phyloP scores from a whole-genome alignment of 2,113 vertebrate genomes.

The Cheilinus undulatus region DNA sequence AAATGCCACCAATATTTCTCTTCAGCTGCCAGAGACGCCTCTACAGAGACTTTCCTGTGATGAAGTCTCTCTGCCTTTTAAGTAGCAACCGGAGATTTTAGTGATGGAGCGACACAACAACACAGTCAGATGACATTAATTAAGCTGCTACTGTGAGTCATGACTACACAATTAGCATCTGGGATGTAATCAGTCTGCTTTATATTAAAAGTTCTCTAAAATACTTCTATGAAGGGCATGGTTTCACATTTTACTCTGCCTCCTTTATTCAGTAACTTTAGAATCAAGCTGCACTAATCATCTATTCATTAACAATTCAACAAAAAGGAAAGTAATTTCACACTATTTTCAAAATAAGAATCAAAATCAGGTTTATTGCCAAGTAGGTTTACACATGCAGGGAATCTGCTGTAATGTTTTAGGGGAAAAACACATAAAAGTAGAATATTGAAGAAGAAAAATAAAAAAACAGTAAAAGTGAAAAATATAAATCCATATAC shows the following conservation, averaged over 20 bases:
- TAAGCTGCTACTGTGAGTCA: background rate
- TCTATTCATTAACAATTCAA: too few species aligned
- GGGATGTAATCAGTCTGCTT: slow-evolving; percentile 9
- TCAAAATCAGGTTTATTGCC: too few species aligned
- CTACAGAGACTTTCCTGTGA: slow-evolving; percentile 9
- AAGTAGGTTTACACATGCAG: too few species aligned
- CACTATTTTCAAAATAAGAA: too few species aligned
- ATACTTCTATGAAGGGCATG: background rate
- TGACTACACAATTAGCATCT: slow-evolving; percentile 20
- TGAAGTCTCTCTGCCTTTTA: slow-evolving; percentile 9
- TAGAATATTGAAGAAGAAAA: too few species aligned
- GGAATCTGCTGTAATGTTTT: too few species aligned
- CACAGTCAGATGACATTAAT: slow-evolving; percentile 19
- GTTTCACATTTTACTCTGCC: background rate
- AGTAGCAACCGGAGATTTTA: background rate
- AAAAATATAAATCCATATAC: too few species aligned
- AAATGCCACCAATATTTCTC: slow-evolving; percentile 36
- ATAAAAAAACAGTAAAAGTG: too few species aligned
- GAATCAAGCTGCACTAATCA: too few species aligned
- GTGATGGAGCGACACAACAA: background rate
- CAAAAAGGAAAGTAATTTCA: too few species aligned
- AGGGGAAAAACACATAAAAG: too few species aligned
- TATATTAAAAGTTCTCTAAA: background rate
- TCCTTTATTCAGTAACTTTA: background rate
- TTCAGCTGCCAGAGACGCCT: background rate